A percentile compares a stretch with the other conserved stretches of the same genome.
These are phyloP conservation scores for Parauchenoglanis punctatus DNA, from an alignment of 2,797 vertebrate genomes.

Conservation along the genomic window DNA sequence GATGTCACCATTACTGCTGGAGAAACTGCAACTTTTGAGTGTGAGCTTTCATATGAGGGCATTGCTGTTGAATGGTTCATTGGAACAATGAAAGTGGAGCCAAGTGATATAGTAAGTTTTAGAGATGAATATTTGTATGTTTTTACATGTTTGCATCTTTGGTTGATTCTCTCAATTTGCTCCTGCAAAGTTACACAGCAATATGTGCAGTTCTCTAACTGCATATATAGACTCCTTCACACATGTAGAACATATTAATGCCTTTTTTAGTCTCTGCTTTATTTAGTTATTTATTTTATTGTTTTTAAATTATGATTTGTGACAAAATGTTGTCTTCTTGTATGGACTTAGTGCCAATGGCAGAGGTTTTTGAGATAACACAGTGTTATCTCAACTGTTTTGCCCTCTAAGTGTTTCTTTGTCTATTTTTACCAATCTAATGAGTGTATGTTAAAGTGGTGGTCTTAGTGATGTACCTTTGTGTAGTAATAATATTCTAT, in stretches of 20 bases:
- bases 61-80: slow-evolving; percentile 93
- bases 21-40: slow-evolving; percentile 94
- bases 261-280: not conserved
- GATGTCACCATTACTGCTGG: slow-evolving; percentile 94
- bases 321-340: slow-evolving; percentile 64
- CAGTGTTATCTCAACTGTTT: slow-evolving; percentile 59
- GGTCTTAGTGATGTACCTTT: slow-evolving; percentile 4
- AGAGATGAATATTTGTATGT: slow-evolving; percentile 1
- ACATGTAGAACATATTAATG: not conserved
- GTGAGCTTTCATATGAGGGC: slow-evolving; percentile 94
- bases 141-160: not conserved
- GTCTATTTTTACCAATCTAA: slow-evolving; percentile 83
- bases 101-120: slow-evolving; percentile 85
- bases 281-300: not conserved
- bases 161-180: not conserved
- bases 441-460: slow-evolving; percentile 65
- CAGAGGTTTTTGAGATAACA: slow-evolving; percentile 73
- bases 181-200: not conserved
- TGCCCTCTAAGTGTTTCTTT: slow-evolving; percentile 72
- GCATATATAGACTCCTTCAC: not conserved
- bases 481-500: not conserved
- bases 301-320: not conserved
- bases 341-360: slow-evolving; percentile 66
- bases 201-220: not conserved
- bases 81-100: slow-evolving; percentile 86